phyloP scores from a whole-genome alignment of 2,797 vertebrate species.

The Falco naumanni region DNA sequence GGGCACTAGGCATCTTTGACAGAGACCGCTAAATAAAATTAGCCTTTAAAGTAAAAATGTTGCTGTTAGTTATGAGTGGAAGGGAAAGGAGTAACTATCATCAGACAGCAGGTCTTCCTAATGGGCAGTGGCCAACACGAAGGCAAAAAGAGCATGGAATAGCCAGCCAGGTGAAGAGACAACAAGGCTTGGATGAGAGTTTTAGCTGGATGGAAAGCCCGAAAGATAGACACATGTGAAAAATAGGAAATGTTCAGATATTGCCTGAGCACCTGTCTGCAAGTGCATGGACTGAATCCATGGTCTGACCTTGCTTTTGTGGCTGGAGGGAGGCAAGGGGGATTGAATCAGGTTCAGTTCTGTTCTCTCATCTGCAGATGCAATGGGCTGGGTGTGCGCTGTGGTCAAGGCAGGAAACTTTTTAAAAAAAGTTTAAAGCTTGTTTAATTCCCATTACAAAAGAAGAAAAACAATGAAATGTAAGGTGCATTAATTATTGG shows the following conservation, averaged over 20 bases:
- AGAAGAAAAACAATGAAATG: not conserved
- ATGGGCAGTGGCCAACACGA: not conserved
- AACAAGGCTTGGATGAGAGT: not conserved
- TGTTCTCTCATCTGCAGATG: not conserved
- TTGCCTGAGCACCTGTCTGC: not conserved
- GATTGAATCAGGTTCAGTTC: not conserved
- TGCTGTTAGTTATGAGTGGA: not conserved
- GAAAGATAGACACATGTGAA: not conserved
- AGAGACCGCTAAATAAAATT: not conserved
- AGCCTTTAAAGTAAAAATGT: not conserved
- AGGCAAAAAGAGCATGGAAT: not conserved
- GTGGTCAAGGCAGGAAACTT: not conserved
- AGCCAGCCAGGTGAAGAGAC: not conserved
- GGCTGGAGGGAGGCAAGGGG: not conserved
- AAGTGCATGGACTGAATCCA: accelerated
- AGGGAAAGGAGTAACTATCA: not conserved
- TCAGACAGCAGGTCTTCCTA: not conserved
- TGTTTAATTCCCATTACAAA: not conserved
- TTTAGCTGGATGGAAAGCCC: not conserved
- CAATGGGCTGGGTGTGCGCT: not conserved
- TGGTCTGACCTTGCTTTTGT: not conserved
- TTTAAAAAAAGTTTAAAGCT: not conserved
- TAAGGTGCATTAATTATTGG: not conserved
- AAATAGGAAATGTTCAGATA: not conserved
- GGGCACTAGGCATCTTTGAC: not conserved